These are phyloP conservation scores for Drosophila conformis DNA, from an alignment of 2,888 invertebrate species.

Conservation along the genomic window DNA sequence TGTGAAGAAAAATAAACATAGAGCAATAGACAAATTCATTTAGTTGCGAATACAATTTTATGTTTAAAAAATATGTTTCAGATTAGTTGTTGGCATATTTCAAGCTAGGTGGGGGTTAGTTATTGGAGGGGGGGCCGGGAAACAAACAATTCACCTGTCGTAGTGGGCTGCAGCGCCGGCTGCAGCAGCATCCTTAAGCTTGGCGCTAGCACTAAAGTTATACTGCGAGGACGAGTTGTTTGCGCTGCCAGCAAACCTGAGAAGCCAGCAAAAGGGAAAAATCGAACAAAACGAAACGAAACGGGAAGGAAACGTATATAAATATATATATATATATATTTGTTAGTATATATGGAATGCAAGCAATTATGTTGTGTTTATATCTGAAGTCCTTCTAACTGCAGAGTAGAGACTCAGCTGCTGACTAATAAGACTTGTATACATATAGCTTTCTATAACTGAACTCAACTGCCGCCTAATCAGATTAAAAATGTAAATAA, in stretches of 20 bases:
- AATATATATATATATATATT: background rate
- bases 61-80: background rate
- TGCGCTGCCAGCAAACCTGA: slow-evolving; percentile 85
- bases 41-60: background rate
- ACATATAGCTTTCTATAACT: background rate
- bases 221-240: slow-evolving; percentile 85
- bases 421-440: background rate
- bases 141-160: slow-evolving; percentile 83
- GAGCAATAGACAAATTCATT: background rate
- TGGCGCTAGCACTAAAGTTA: slow-evolving; percentile 85
- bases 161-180: slow-evolving; percentile 83
- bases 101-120: background rate
- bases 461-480: background rate
- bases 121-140: background rate
- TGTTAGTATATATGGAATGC: background rate
- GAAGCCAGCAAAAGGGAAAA: slow-evolving; percentile 13
- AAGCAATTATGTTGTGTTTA: background rate
- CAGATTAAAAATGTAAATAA: background rate
- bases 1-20: slow-evolving; percentile 1
- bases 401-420: too few relatives aligned
- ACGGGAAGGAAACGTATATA: slow-evolving; percentile 17
- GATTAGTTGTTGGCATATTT: background rate
- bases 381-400: background rate
- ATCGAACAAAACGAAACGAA: slow-evolving; percentile 30
- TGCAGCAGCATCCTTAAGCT: slow-evolving; percentile 84